Evolutionary conservation across 2,797 vertebrate species (phyloP).

Genomic region (Pampus argenteus): DNA sequence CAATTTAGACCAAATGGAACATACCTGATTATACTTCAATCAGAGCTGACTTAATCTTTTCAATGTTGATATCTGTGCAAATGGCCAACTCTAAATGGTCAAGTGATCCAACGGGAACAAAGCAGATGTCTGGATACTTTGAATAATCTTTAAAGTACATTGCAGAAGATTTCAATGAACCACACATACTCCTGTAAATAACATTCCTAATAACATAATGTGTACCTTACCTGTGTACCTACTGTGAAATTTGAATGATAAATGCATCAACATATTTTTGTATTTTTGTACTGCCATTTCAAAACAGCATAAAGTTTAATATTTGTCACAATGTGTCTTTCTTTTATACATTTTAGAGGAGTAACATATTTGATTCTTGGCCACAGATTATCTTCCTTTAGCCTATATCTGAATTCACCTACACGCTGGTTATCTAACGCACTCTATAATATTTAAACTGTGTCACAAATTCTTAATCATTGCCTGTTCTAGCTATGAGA

Average conservation of each 20-base stretch:
- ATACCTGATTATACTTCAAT: slow-evolving; percentile 32
- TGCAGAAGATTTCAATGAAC: slow-evolving; percentile 44
- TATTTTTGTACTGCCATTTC: slow-evolving; percentile 86
- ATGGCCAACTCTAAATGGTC: not conserved
- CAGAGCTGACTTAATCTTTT: slow-evolving; percentile 37
- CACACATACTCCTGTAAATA: slow-evolving; percentile 77
- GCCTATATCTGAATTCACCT: not conserved
- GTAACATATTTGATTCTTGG: not conserved
- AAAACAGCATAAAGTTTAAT: slow-evolving; percentile 82
- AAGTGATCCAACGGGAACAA: slow-evolving; percentile 38
- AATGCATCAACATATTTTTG: slow-evolving; percentile 85
- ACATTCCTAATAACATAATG: slow-evolving; percentile 39
- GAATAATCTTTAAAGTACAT: slow-evolving; percentile 21
- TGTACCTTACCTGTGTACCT: slow-evolving; percentile 76
- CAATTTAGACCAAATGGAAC: slow-evolving; percentile 38
- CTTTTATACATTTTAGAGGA: not conserved
- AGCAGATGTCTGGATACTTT: slow-evolving; percentile 46
- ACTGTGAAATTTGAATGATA: slow-evolving; percentile 84
- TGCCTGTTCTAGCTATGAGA: slow-evolving; percentile 15
- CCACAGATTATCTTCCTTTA: not conserved
- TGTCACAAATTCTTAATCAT: slow-evolving; percentile 45
- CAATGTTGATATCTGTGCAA: slow-evolving; percentile 29
- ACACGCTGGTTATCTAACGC: not conserved
- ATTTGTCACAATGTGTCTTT: slow-evolving; percentile 59
- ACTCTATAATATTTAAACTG: slow-evolving; percentile 35